Conservation (phyloP, 2,113 vertebrate species). For the Crotalus helleri region DNA sequence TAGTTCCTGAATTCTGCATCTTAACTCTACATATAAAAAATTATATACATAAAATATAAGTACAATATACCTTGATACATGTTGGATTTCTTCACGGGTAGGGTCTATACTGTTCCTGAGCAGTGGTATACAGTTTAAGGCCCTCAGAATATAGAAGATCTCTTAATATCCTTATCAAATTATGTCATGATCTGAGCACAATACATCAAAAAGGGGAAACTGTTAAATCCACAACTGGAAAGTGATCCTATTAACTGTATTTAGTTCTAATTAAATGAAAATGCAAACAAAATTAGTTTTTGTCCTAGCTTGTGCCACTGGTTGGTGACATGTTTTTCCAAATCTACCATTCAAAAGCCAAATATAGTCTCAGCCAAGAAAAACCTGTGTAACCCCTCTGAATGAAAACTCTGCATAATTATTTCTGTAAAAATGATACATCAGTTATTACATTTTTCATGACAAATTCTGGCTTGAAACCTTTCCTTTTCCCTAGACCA, state of each 20-base stretch:
- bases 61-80: not conserved
- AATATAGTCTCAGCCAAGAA: not conserved
- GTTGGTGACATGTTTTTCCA: not conserved
- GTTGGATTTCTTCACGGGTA: not conserved
- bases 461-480: not conserved
- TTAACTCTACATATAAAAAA: slow-evolving; percentile 73
- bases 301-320: not conserved
- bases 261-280: not conserved
- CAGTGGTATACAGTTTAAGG: not conserved
- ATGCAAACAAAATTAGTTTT: not conserved
- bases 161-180: not conserved
- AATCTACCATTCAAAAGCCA: not conserved
- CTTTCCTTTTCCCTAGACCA: not conserved
- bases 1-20: slow-evolving; percentile 74
- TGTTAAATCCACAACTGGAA: not conserved
- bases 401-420: not conserved
- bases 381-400: not conserved
- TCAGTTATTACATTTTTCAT: not conserved
- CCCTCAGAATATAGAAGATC: not conserved
- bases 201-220: not conserved
- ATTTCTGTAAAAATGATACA: not conserved
- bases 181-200: not conserved
- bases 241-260: not conserved
- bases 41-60: not conserved
- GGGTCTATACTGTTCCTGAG: not conserved